These are phyloP conservation scores for Bungarus multicinctus DNA, from an alignment of 2,113 vertebrate genomes.

Conservation along the genomic window DNA sequence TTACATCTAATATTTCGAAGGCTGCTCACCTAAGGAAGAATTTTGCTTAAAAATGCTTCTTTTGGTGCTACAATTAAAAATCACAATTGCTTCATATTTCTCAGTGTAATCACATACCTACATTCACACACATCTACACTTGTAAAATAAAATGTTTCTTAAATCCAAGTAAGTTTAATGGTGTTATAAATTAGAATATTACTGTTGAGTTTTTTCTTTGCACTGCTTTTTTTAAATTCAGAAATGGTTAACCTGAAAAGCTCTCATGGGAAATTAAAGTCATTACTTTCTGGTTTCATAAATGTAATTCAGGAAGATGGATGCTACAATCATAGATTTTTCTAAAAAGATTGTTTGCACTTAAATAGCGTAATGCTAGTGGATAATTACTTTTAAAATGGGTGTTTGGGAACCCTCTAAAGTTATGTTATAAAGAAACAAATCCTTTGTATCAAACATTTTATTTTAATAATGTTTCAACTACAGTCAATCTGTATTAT, in stretches of 20 bases:
- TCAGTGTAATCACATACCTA: constrained; percentile 59
- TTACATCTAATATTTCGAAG: constrained; percentile 53
- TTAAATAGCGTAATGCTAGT: constrained; percentile 85
- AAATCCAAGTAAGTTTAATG: constrained; percentile 66
- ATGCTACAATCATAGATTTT: constrained; percentile 83
- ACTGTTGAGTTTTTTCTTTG: constrained; percentile 75
- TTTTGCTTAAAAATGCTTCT: constrained; percentile 51
- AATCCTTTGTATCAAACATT: constrained; percentile 86
- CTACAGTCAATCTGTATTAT: constrained; percentile 83
- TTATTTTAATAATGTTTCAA: constrained; percentile 91
- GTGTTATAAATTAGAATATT: constrained; percentile 69
- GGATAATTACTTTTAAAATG: constrained; percentile 81
- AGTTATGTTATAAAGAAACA: constrained; percentile 76
- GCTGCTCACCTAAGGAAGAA: constrained; percentile 63
- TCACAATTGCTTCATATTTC: constrained; percentile 69
- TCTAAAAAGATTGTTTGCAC: constrained; percentile 82
- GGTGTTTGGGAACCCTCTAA: constrained; percentile 74
- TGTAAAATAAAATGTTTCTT: constrained; percentile 73
- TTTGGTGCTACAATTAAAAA: constrained; percentile 70
- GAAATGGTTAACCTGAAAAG: constrained; percentile 72
- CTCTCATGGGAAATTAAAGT: constrained; percentile 71
- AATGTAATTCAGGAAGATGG: constrained; percentile 82
- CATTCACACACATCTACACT: constrained; percentile 50
- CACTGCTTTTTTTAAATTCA: constrained; percentile 78
- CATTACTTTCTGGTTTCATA: constrained; percentile 76